Base-by-base conservation (phyloP, 2,888 invertebrate genomes). In the Pachliopta kotzebuea region DNA sequence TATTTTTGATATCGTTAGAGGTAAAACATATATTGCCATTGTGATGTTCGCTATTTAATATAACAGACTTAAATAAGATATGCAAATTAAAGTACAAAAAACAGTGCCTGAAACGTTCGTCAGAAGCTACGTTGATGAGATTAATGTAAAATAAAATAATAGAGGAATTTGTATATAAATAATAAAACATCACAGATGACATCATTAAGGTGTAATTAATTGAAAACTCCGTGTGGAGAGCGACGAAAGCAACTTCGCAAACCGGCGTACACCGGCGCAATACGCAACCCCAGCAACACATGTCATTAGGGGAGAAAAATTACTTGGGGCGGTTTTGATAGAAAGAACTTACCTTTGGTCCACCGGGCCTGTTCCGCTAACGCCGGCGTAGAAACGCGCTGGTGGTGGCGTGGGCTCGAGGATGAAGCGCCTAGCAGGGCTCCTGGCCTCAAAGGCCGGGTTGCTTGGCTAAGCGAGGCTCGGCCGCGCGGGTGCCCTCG, bases 371-470 rank as follows among this genome's bases (percentile, higher is more conserved):
- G 79, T 83, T 83, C 76, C 83, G 86, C 84, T 76, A 86, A 88
- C 88, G 88, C 87, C 87, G 90, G 88, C 82, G 79, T 75, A 82
- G 79, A 83, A 76, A 79, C 80, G 78, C 78, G 81, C 74, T 72
- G 82, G 76, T 78, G 76, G 78, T 81, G 78, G 73, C 81, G 73
- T 83, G 80, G 72, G 72, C 76, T 75, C 76, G 76, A 70, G 77
- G 69, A 71, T 75, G 74, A 85, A 81, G 87, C 86, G 84, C 86
- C 86, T 76, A 79, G 80, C 79, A 83, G 86, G 87, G 88, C 88
- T 88, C 84, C 88, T 80, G 86, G 90, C 88, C 89, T 86, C 88
- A 74, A 84, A 78, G 88, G 90, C 90, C 90, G 90, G 87, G 89
- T 88, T 85, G 86, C 86, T 86, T 75, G 81, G 84, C 81, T 81